A percentile compares a stretch with the other conserved stretches of the same genome.
Evolutionary conservation across 2,888 invertebrate genomes (phyloP).

Genomic region (Coelinius sp.): DNA sequence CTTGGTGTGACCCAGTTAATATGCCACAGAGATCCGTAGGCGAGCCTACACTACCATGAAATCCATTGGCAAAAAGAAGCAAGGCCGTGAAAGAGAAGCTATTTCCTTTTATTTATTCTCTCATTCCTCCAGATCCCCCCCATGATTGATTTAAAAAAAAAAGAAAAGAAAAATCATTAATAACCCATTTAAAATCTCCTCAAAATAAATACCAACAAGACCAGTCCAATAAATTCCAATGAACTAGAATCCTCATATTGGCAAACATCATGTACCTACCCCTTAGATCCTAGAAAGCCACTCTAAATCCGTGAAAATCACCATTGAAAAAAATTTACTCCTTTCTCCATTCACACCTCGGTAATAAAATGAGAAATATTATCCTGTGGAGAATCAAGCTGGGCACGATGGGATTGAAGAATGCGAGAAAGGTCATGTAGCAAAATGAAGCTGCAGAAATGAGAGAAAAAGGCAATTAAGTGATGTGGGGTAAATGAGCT

Average conservation of each 20-base stretch:
- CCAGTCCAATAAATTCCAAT: conserved; percentile 23
- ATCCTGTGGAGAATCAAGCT: conserved; percentile 8
- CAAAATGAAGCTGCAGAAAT: neutral
- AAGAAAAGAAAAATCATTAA: neutral
- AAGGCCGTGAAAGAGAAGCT: conserved; percentile 27
- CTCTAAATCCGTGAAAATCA: neutral
- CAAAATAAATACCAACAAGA: neutral
- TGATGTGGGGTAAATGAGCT: conserved; percentile 8
- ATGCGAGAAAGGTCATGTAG: neutral
- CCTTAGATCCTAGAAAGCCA: conserved; percentile 3
- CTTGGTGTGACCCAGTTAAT: conserved; percentile 67
- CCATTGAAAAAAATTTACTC: neutral
- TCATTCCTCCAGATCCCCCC: neutral
- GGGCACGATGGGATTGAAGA: neutral
- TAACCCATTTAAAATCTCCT: neutral
- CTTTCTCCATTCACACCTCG: conserved; percentile 8
- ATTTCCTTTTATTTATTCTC: neutral
- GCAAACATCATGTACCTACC: neutral
- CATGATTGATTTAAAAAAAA: neutral
- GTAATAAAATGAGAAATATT: neutral
- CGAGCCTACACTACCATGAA: conserved; percentile 22
- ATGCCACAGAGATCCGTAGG: conserved; percentile 23
- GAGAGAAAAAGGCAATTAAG: neutral
- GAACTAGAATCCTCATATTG: conserved; percentile 23
- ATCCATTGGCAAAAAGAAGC: conserved; percentile 20